Conservation (phyloP, 2,888 invertebrate genomes). For the Sipha maydis region DNA sequence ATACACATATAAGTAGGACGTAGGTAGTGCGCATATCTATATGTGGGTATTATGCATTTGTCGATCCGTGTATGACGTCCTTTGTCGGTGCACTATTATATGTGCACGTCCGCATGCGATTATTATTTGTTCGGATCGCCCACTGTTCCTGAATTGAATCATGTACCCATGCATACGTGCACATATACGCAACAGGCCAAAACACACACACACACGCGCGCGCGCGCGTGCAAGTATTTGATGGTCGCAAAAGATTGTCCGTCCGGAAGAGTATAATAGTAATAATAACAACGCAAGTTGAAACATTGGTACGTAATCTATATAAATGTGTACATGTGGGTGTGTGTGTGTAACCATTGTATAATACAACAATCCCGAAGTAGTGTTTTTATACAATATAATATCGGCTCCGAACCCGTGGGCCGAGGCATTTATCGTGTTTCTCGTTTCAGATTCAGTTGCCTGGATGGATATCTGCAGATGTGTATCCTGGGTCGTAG, state of each 20-base stretch:
- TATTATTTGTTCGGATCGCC: constrained; percentile 7
- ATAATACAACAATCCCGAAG: too few species aligned
- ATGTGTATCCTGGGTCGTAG: too few species aligned
- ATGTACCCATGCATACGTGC: too few species aligned
- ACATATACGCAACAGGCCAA: constrained; percentile 2
- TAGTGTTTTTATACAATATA: neutral
- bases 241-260: neutral
- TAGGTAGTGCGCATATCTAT: neutral
- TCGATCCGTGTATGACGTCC: neutral
- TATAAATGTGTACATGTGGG: too few species aligned
- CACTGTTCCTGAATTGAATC: constrained; percentile 20
- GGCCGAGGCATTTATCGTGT: neutral
- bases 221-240: too few species aligned
- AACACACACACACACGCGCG: neutral
- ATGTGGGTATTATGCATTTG: neutral
- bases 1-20: neutral
- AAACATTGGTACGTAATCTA: neutral
- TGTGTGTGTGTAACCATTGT: too few species aligned
- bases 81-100: neutral
- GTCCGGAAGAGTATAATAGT: neutral
- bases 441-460: neutral
- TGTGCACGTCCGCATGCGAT: neutral
- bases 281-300: neutral
- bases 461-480: too few species aligned
- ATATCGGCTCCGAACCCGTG: neutral